Base-by-base conservation (phyloP, 2,888 invertebrate species). In the Lithophane socia region DNA sequence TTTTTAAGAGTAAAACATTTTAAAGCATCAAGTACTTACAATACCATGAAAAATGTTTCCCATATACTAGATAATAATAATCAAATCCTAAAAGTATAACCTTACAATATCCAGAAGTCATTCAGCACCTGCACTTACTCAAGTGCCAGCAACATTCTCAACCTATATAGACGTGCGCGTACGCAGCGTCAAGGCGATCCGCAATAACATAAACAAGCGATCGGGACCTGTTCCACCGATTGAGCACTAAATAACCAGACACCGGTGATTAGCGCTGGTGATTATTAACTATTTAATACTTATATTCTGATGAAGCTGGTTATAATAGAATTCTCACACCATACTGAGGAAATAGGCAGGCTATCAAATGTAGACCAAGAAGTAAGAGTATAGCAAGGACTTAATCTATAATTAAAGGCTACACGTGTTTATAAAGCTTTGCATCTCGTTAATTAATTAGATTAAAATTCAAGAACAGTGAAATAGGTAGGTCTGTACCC, bases 121-220 rank as follows among this genome's bases (percentile, higher is more conserved):
- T 44, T 10, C 42, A 63, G 24, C 70, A 77, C 75, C 66, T 75
- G 54, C n/a, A 69, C 52, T 64, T 16, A 52, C 52, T 29, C 54
- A 67, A 68, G 18, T 79, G 42, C 47, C 21, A 73, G 77, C 83
- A 58, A 85, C 84, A 89, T 87, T 88, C 84, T 82, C 82, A 75
- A 71, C 65, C 73, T 80, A 77, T 73, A 83, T 69, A 81, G 75
- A 54, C 58, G 56, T 80, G 82, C 83, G 85, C 88, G 37, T 81
- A 82, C 80, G 82, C 83, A 80, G 75, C 88, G 77, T 86, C 88
- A 88, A 88, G 89, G 88, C 89, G 82, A 89, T 84, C 89, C 66
- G 83, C 89, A 83, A 80, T 77, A 69, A 83, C 79, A 85, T 82
- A 88, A 83, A 82, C 77, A 81, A 83, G 78, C 81, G 71, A 61